Base-by-base conservation (phyloP, 2,797 vertebrate species). In the Anniella stebbinsi region DNA sequence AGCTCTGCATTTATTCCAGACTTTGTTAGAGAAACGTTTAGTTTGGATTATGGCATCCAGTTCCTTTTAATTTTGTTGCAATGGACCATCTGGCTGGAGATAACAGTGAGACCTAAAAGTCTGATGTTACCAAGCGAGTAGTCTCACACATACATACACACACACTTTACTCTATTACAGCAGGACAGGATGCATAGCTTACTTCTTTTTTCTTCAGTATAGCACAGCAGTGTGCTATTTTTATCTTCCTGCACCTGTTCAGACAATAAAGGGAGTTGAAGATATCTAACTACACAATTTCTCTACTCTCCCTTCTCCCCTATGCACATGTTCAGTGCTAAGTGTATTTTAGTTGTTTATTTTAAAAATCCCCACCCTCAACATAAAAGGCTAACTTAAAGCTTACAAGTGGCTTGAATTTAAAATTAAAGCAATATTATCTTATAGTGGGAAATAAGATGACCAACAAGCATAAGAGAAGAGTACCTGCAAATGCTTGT, bases 1-100 rank as follows among this genome's bases (percentile, higher is more conserved):
- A 78, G 11, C 13, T 36, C 17, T 66, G 57, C 25, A 36, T 77
- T 67, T 48, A 25, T 66, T 87, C 60, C 54, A n/a, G 23, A 33
- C 28, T 66, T 51, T 77, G 41, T n/a, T 51, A 7, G 72, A 36
- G 54, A 90, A 63, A 60, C 38, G 48, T 60, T 54, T 72, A 70
- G 72, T 90, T 80, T 80, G 41, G 54, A 72, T 38, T 80, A 33
- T 57, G 63, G 18, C 38, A 57, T 88, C 28, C 30, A 88, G 41
- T 83, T n/a, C 12, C 13, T 69, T 88, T 54, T 80, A 57, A 60
- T 77, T 48, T 33, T 10, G 41, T 10, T 66, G 33, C 6, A 11
- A n/a, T 69, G 11, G 48, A 67, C 12, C 45, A 51, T 85, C 30
- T 57, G 2, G 67, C 18, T 28, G 41, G 8, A 80, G 33, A 81